Evolutionary conservation across 2,888 invertebrate species (phyloP).

Genomic region (Nemurella pictetii): DNA sequence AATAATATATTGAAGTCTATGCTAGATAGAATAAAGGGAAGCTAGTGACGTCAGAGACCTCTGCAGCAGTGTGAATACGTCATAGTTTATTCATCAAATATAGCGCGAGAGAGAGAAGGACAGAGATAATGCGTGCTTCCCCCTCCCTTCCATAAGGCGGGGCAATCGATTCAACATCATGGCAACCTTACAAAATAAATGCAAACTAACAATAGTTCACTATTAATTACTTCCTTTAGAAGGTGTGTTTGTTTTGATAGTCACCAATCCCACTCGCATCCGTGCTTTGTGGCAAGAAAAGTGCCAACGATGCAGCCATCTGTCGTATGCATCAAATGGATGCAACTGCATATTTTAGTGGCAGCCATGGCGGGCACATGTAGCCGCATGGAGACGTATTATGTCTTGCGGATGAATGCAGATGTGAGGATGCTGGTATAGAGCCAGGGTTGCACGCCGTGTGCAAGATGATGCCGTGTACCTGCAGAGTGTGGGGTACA

Average conservation of each 20-base stretch:
- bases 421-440: neutral
- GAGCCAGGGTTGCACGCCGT: neutral
- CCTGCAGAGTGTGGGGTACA: too few species aligned
- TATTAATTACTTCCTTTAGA: neutral
- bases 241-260: neutral
- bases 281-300: neutral
- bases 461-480: neutral
- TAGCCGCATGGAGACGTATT: neutral
- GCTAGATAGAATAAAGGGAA: neutral
- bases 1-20: neutral
- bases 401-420: neutral
- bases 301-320: neutral
- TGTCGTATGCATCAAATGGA: neutral
- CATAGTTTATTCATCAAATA: conserved; percentile 27
- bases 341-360: neutral
- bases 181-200: conserved; percentile 19
- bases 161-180: neutral
- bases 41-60: neutral
- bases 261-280: neutral
- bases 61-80: conserved; percentile 23
- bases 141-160: neutral
- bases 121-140: neutral
- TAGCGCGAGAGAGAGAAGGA: conserved; percentile 18
- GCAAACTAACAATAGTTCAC: neutral
- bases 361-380: neutral